Conservation (phyloP, 2,113 vertebrate genomes). For the Plestiodon gilberti region DNA sequence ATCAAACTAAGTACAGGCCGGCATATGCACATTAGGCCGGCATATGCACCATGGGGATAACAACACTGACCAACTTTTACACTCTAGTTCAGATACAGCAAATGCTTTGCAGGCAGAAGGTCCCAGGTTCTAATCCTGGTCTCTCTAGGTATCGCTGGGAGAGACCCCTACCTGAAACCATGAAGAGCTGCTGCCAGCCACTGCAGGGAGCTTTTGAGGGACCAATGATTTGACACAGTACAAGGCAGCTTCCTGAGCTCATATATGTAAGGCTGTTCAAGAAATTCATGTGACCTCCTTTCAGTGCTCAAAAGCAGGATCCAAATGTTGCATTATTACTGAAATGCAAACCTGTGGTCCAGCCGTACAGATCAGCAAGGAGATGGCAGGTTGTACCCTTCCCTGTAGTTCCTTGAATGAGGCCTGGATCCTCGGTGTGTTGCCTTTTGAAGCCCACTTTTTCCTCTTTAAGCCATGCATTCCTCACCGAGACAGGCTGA, state of each 20-base stretch:
- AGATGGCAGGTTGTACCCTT: not conserved
- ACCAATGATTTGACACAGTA: not conserved
- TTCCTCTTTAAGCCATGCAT: not conserved
- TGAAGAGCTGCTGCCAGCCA: too few relatives aligned
- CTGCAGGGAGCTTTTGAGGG: not conserved
- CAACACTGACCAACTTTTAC: too few relatives aligned
- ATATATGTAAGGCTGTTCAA: too few relatives aligned
- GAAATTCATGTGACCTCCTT: not conserved
- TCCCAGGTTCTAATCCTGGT: too few relatives aligned
- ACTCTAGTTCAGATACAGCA: too few relatives aligned
- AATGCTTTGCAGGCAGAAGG: too few relatives aligned
- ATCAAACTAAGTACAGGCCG: not conserved
- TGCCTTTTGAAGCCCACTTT: not conserved
- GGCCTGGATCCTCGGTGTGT: not conserved
- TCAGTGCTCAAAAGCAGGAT: not conserved
- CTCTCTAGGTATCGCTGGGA: too few relatives aligned
- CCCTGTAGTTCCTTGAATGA: not conserved
- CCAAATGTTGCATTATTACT: not conserved
- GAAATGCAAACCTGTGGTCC: too few relatives aligned
- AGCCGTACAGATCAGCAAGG: not conserved
- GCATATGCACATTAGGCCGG: too few relatives aligned
- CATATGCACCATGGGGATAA: too few relatives aligned
- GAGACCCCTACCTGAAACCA: too few relatives aligned
- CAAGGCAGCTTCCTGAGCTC: too few relatives aligned
- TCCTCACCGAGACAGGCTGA: not conserved